These are phyloP conservation scores for Proteles cristata DNA, from an alignment of 2,113 vertebrate species.

Conservation along the genomic window DNA sequence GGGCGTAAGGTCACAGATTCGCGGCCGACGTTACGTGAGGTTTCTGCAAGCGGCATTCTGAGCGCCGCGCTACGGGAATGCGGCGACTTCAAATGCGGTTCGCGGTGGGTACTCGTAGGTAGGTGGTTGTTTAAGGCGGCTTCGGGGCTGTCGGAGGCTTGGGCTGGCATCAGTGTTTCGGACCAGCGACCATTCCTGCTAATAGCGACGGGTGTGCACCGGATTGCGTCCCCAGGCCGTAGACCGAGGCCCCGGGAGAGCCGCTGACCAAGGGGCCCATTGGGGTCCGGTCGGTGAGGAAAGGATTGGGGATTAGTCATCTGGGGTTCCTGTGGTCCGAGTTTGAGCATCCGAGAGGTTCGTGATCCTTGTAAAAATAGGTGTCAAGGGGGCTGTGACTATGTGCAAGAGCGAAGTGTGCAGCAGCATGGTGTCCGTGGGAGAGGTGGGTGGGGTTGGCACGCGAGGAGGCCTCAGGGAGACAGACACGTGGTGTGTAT, in stretches of 20 bases:
- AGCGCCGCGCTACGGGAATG: not conserved
- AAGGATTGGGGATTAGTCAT: too few species aligned
- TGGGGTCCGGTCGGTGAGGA: not conserved
- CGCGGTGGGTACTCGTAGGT: not conserved
- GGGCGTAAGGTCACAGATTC: accelerated
- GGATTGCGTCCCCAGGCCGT: accelerated
- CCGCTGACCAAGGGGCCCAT: not conserved
- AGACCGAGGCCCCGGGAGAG: not conserved
- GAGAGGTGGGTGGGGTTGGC: not conserved
- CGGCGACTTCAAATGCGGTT: not conserved
- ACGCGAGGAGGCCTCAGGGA: not conserved
- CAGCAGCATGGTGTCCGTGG: not conserved
- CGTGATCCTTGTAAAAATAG: too few species aligned
- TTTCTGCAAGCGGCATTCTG: accelerated
- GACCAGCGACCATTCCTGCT: not conserved
- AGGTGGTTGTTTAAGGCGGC: not conserved
- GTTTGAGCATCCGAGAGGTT: not conserved
- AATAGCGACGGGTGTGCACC: not conserved
- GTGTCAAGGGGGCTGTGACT: not conserved
- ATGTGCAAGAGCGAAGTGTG: not conserved
- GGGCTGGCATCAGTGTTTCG: not conserved
- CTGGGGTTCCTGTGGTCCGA: not conserved
- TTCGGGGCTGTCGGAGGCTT: not conserved
- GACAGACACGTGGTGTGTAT: not conserved
- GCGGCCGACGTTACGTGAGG: accelerated